Base-by-base conservation (phyloP, 2,888 invertebrate genomes). In the Mimas tiliae region DNA sequence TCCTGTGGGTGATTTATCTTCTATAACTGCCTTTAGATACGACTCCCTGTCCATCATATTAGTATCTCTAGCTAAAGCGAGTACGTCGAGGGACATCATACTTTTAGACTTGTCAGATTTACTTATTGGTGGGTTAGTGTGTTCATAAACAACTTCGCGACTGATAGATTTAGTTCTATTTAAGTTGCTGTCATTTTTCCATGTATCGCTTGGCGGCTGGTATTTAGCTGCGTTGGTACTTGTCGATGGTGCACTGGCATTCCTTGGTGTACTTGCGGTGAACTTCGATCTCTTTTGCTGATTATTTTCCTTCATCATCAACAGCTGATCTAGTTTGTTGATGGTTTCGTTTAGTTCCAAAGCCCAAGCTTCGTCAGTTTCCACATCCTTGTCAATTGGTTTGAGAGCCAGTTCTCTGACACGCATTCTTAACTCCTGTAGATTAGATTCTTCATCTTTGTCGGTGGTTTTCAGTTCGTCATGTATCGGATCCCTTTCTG, bases 311-410 rank as follows among this genome's bases (percentile, higher is more conserved):
- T 95, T 95, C 88, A 96, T 94, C 94, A 96, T 94, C 80, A 96
- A 89, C 53, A 96, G 87, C 74, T 96, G 96, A 83, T 97, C 97
- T 6, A 97, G 86, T 77, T 96, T 96, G 77, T 97, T 95, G n/a
- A 97, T 95, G 0, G 96, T 96, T 63, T 95, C 95, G 82, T 96
- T 96, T 8, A 97, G 84, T 80, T 97, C 97, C 45, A 95, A 91
- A 69, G 97, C 97, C 97, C 97, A 97, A 0, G 95, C 94, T 65
- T 95, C 95, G 68, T 96, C 95, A 3, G 95, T 96, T 70, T 95
- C 95, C 0, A 95, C 95, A 73, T 96, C 96, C 65, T 95, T 96
- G 79, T 97, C 96, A 16, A 96, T 96, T 0, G 97, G 97, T 70
- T 97, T 95, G 3, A 96, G 94, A 0, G 96, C 96, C 34, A 97